phyloP scores from a whole-genome alignment of 2,888 invertebrate genomes.

The Eurytoma adleriae region DNA sequence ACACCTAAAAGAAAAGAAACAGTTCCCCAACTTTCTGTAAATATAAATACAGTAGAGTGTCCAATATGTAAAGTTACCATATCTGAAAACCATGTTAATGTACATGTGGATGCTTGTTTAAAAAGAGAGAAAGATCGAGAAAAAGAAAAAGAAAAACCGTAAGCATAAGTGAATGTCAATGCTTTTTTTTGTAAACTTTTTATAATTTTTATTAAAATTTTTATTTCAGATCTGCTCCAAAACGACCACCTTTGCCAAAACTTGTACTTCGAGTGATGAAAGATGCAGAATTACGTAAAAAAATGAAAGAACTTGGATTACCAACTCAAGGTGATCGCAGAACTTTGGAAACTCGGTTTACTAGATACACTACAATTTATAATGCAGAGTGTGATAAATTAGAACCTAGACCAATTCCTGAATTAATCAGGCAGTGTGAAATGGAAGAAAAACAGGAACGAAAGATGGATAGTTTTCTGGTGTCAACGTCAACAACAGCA shows the following conservation, averaged over 20 bases:
- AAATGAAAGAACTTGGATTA: slow-evolving; percentile 76
- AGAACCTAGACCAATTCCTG: slow-evolving; percentile 73
- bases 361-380: slow-evolving; percentile 73
- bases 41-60: slow-evolving; percentile 71
- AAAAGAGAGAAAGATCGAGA: slow-evolving; percentile 63
- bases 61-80: slow-evolving; percentile 77
- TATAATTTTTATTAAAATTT: slow-evolving; percentile 22
- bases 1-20: slow-evolving; percentile 65
- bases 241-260: slow-evolving; percentile 76
- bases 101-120: slow-evolving; percentile 77
- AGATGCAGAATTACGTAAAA: slow-evolving; percentile 75
- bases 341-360: slow-evolving; percentile 71
- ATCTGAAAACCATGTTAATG: slow-evolving; percentile 74
- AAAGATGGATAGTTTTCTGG: slow-evolving; percentile 60
- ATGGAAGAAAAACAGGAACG: slow-evolving; percentile 73
- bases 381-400: slow-evolving; percentile 77
- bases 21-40: slow-evolving; percentile 15
- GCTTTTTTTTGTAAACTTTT: not conserved
- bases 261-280: slow-evolving; percentile 77
- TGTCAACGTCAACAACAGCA: slow-evolving; percentile 17
- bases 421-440: slow-evolving; percentile 74
- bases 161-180: slow-evolving; percentile 20
- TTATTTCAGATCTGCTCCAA: slow-evolving; percentile 53
- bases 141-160: slow-evolving; percentile 59
- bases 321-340: slow-evolving; percentile 75